Conservation (phyloP, 2,888 invertebrate species). For the Sympetrum striolatum region DNA sequence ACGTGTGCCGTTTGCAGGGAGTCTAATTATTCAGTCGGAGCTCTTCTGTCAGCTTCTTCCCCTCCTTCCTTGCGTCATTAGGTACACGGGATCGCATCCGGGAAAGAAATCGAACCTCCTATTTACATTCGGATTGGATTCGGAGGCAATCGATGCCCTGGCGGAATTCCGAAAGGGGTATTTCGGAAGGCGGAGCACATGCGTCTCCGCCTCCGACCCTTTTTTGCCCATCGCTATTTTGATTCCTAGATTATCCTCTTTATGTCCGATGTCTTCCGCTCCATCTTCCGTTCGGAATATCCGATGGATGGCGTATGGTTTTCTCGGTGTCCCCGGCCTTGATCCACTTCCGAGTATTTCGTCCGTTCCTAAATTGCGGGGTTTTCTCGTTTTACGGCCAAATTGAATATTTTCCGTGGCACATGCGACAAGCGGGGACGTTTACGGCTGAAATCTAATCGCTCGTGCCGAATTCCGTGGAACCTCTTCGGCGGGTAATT, state of each 20-base stretch:
- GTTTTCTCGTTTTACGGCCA: not conserved
- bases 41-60: not conserved
- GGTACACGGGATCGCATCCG: not conserved
- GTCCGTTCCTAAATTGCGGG: not conserved
- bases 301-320: not conserved
- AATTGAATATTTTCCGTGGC: no score
- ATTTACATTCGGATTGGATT: no score
- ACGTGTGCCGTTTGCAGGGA: not conserved
- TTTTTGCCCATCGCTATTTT: not conserved
- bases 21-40: not conserved
- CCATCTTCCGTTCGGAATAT: not conserved
- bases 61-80: not conserved
- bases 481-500: no score
- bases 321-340: not conserved
- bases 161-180: not conserved
- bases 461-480: no score
- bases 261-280: not conserved
- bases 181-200: not conserved
- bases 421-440: no score
- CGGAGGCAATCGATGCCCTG: not conserved
- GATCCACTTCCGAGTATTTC: not conserved
- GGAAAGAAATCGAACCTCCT: not conserved
- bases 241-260: not conserved
- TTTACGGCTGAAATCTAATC: no score
- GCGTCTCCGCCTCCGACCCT: not conserved